A percentile compares a stretch with the other conserved stretches of the same genome.
phyloP scores from a whole-genome alignment of 1,140 invertebrate genomes.

The Pemphigus obesinymphae region DNA sequence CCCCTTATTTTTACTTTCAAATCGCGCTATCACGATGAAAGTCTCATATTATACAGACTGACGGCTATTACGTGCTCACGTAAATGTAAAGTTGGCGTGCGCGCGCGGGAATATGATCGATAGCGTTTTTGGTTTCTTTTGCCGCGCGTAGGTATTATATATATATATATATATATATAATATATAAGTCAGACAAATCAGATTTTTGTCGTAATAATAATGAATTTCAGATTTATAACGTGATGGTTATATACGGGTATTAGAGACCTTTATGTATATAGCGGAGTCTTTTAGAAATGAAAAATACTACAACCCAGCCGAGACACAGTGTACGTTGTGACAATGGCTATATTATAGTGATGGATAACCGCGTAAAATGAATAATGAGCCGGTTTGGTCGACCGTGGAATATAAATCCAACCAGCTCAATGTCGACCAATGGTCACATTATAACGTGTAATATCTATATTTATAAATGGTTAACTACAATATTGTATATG shows the following conservation, averaged over 20 bases:
- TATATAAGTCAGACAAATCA: neutral
- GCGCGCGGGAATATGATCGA: neutral
- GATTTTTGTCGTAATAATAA: slow-evolving; percentile 29
- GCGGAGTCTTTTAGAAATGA: neutral
- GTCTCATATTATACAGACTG: neutral
- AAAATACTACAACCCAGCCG: neutral
- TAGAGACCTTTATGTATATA: neutral
- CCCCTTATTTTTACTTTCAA: neutral
- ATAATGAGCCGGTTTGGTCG: slow-evolving; percentile 6
- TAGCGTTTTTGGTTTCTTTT: slow-evolving; percentile 3
- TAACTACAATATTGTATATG: too few species aligned
- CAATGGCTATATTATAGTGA: slow-evolving; percentile 9
- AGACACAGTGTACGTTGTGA: neutral
- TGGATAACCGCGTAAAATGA: slow-evolving; percentile 29
- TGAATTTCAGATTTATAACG: neutral
- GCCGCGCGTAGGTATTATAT: neutral
- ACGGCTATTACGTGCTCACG: neutral
- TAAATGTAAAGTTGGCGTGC: slow-evolving; percentile 35
- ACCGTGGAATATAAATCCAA: neutral
- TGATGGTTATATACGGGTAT: neutral
- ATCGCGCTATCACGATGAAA: slow-evolving; percentile 16
- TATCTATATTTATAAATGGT: too few species aligned
- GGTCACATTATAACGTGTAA: neutral
- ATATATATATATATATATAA: too few species aligned
- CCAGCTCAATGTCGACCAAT: neutral